phyloP scores from a whole-genome alignment of 1,140 invertebrate species.

The Leptinotarsa lineolata region DNA sequence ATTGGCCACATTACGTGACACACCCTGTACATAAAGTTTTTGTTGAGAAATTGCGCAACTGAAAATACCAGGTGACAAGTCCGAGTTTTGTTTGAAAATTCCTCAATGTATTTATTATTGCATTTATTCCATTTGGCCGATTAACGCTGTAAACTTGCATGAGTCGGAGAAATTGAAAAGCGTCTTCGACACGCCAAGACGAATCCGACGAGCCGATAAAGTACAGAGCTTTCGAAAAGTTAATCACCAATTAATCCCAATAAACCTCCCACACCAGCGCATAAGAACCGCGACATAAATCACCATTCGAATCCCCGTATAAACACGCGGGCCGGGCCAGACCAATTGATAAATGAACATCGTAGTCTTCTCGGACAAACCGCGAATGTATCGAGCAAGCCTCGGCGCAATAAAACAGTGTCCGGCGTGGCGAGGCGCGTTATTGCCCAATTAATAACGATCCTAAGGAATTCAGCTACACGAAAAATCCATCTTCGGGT shows the following conservation, averaged over 20 bases:
- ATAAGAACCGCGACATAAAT: not conserved
- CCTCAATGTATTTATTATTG: too few relatives aligned
- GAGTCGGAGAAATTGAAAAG: too few relatives aligned
- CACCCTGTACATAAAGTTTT: too few relatives aligned
- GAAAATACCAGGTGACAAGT: too few relatives aligned
- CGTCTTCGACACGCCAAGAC: not conserved
- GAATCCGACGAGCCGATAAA: not conserved
- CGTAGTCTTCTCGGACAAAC: conserved; percentile 40
- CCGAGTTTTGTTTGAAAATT: too few relatives aligned
- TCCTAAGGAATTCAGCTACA: conserved; percentile 50
- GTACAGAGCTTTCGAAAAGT: conserved; percentile 2
- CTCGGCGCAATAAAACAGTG: conserved; percentile 38
- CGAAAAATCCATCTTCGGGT: conserved; percentile 53
- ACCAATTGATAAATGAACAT: conserved; percentile 40
- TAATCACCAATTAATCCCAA: conserved; percentile 8
- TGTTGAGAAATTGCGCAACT: too few relatives aligned
- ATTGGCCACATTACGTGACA: too few relatives aligned
- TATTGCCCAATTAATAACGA: conserved; percentile 54
- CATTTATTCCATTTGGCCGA: too few relatives aligned
- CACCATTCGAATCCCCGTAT: conserved; percentile 2
- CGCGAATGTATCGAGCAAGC: conserved; percentile 37
- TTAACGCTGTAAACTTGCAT: too few relatives aligned
- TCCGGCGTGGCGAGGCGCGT: conserved; percentile 34
- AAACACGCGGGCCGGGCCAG: not conserved
- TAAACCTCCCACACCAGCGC: conserved; percentile 7